Percentiles rank a stretch among this genome's conserved stretches.
These are phyloP conservation scores for Ditylenchus weischeri DNA, from an alignment of 2,888 invertebrate genomes.

Conservation along the genomic window DNA sequence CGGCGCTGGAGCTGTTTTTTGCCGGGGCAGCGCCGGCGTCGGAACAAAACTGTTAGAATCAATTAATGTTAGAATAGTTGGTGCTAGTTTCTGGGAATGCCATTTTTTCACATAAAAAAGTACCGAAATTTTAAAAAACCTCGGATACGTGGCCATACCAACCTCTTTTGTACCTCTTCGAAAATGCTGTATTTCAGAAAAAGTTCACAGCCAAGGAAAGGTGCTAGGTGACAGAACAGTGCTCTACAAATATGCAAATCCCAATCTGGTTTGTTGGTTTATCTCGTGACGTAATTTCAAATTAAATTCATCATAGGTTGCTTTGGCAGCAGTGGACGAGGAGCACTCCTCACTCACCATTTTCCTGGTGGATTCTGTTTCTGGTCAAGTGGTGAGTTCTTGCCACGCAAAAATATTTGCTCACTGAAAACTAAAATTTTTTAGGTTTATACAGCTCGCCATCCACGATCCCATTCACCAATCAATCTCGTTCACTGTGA, in stretches of 20 bases:
- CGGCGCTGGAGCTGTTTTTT: no score
- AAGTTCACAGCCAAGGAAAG: conserved; percentile 84
- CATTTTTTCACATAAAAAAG: no score
- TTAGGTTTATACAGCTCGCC: conserved; percentile 71
- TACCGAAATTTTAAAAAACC: no score
- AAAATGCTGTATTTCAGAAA: conserved; percentile 20
- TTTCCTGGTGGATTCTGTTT: conserved; percentile 75
- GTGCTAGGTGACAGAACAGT: conserved; percentile 92
- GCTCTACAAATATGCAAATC: conserved; percentile 95
- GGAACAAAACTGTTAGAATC: no score
- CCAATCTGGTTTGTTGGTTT: conserved; percentile 73
- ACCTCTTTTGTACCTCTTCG: no score
- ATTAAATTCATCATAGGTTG: conserved; percentile 54
- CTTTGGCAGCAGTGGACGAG: conserved; percentile 63
- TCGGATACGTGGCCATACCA: no score
- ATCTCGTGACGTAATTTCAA: no score
- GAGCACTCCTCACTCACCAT: conserved; percentile 21
- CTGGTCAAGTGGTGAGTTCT: conserved; percentile 72
- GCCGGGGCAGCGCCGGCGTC: no score
- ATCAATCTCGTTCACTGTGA: conserved; percentile 88
- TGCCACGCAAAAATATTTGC: no score
- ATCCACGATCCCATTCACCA: conserved; percentile 79
- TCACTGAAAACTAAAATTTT: no score
- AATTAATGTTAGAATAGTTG: no score
- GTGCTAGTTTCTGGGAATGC: no score